Evolutionary conservation across 2,888 invertebrate species (phyloP).

Genomic region (Sympetrum striolatum): DNA sequence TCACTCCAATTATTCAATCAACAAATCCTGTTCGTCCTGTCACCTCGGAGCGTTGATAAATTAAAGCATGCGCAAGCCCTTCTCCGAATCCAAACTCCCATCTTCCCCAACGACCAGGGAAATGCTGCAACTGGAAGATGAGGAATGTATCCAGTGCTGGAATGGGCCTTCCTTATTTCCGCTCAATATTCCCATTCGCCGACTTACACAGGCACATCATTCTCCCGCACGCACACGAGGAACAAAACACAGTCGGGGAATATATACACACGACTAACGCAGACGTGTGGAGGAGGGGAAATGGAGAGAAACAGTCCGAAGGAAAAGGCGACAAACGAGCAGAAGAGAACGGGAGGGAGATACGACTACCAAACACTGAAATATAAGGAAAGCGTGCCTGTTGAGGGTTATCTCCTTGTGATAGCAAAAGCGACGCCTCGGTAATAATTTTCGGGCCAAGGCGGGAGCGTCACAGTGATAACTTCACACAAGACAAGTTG

Average conservation of each 20-base stretch:
- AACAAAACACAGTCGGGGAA: background rate
- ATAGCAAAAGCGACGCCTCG: conserved; percentile 15
- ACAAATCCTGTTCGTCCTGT: no score
- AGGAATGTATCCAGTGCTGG: background rate
- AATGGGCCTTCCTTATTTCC: background rate
- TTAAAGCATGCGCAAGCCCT: no score
- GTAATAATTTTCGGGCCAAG: conserved; percentile 13
- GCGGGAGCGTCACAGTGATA: conserved; percentile 30
- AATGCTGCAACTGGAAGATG: no score
- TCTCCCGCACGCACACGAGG: background rate
- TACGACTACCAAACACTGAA: background rate
- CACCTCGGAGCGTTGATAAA: no score
- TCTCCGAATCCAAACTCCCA: no score
- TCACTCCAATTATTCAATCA: no score
- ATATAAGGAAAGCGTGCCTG: conserved; percentile 20
- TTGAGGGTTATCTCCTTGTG: conserved; percentile 14
- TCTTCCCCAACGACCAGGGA: no score
- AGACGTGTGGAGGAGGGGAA: background rate
- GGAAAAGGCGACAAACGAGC: background rate
- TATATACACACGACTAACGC: background rate
- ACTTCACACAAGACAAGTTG: conserved; percentile 17
- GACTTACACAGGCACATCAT: background rate
- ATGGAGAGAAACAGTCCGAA: no score
- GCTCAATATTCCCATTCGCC: background rate
- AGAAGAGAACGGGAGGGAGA: background rate